Percentiles rank a stretch among this genome's conserved stretches.
Evolutionary conservation across 1,140 invertebrate species (phyloP).

Genomic region (Calephelis virginiensis): DNA sequence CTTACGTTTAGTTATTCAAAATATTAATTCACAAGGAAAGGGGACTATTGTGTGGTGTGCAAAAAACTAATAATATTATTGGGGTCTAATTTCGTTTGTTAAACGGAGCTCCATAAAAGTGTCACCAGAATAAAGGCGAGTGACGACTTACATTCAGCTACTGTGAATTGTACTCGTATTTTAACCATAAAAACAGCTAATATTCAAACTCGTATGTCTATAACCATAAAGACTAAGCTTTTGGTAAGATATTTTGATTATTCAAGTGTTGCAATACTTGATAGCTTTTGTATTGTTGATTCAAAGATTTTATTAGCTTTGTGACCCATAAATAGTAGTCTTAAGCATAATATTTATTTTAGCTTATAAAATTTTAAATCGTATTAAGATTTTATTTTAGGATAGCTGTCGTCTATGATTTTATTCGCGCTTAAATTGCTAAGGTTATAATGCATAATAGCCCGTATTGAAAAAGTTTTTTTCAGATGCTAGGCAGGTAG

Average conservation of each 20-base stretch:
- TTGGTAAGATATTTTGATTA: neutral
- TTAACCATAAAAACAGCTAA: conserved; percentile 2
- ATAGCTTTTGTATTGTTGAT: neutral
- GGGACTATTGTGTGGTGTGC: conserved; percentile 42
- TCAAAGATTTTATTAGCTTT: conserved; percentile 8
- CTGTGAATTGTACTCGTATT: conserved; percentile 47
- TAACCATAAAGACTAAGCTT: neutral
- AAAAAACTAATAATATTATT: conserved; percentile 71
- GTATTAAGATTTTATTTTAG: too few species aligned
- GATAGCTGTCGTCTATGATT: too few species aligned
- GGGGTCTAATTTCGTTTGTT: conserved; percentile 73
- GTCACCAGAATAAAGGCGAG: conserved; percentile 59
- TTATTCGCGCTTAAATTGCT: too few species aligned
- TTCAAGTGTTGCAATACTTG: conserved; percentile 11
- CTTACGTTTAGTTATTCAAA: conserved; percentile 44
- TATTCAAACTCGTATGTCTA: neutral
- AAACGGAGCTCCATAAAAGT: conserved; percentile 64
- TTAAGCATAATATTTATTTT: conserved; percentile 1
- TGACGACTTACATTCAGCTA: conserved; percentile 48
- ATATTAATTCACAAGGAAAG: conserved; percentile 48
- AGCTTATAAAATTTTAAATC: too few species aligned
- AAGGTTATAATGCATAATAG: too few species aligned
- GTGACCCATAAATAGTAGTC: neutral
- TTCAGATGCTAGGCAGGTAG: too few species aligned
- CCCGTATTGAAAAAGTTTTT: too few species aligned